Base-by-base conservation (phyloP, 2,113 vertebrate genomes). In the Eolophus roseicapilla region DNA sequence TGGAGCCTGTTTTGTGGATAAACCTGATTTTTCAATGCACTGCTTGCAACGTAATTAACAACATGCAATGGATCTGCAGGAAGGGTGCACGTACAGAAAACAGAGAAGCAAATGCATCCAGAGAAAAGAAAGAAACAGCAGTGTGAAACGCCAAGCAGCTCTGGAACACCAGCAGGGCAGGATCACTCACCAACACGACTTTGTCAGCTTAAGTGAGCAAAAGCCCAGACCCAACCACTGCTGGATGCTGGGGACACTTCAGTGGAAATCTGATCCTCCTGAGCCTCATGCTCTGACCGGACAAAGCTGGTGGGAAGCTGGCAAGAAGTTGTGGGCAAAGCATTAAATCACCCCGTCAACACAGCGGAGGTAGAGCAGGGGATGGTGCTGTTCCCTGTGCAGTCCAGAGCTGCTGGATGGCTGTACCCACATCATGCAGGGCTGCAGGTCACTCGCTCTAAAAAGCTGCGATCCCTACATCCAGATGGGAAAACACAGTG, bases 401-500 rank as follows among this genome's bases (percentile, higher is more conserved):
- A 7, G 24, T 2, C 24, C n/a, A 33, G 62, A 68, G 69, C 14
- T 19, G 35, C 35, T 3, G 15, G 7, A 10, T 8, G 27, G 33
- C 31, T 31, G 29, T 6, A 11, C 24, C 12, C 18, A 2, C n/a
- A 23, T 13, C 19, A 2, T 0, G 11, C 1, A 1, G 37, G 15
- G 28, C 43, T 50, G 41, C 37, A 3, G 1, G 39, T 18, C 24
- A 31, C 50, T 41, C 27, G 1, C 24, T 13, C 31, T 11, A 3
- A 1, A 13, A 6, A 21, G 31, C 74, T 46, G 67, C 1, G 2
- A 37, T 27, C 31, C 27, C 14, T 27, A 10, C 53, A 31, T 24
- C 33, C 33, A 28, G 33, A 8, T 8, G 31, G 41, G 39, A 60
- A 55, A 84, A 39, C 2, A 25, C n/a, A 33, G 31, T 21, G 14